Conservation (phyloP, 2,888 invertebrate genomes). For the Drosophila algonquin region DNA sequence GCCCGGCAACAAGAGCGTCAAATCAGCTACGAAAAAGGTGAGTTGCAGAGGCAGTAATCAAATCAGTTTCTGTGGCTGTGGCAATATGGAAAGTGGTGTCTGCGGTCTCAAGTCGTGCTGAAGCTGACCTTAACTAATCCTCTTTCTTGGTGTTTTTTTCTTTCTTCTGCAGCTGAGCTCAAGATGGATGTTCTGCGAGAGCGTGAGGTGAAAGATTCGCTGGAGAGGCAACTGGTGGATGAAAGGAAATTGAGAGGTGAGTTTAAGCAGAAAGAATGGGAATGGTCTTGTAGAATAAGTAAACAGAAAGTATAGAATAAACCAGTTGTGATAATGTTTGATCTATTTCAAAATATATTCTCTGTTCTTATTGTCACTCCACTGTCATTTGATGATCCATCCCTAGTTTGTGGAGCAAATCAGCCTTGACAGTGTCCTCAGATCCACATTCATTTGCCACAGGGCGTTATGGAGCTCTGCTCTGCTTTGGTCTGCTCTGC, state of each 20-base stretch:
- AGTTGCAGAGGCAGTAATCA: slow-evolving; percentile 45
- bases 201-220: slow-evolving; percentile 95
- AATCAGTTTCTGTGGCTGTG: background rate
- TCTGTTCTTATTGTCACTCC: slow-evolving; percentile 2
- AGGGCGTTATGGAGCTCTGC: no score
- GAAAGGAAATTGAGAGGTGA: slow-evolving; percentile 98
- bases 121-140: background rate
- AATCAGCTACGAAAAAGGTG: slow-evolving; percentile 98
- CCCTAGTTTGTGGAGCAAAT: slow-evolving; percentile 31
- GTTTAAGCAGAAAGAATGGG: slow-evolving; percentile 77
- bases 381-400: slow-evolving; percentile 23
- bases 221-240: slow-evolving; percentile 96
- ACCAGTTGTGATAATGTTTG: no score
- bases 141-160: background rate
- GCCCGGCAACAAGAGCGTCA: slow-evolving; percentile 98
- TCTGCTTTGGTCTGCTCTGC: background rate
- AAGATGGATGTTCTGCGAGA: slow-evolving; percentile 98
- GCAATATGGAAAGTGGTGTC: background rate
- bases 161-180: slow-evolving; percentile 89
- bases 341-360: no score
- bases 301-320: background rate
- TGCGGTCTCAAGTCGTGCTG: background rate
- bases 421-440: slow-evolving; percentile 42
- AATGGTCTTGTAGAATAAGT: background rate
- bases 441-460: slow-evolving; percentile 15